phyloP scores from a whole-genome alignment of 2,113 vertebrate genomes.

The Sebastes schlegelii region DNA sequence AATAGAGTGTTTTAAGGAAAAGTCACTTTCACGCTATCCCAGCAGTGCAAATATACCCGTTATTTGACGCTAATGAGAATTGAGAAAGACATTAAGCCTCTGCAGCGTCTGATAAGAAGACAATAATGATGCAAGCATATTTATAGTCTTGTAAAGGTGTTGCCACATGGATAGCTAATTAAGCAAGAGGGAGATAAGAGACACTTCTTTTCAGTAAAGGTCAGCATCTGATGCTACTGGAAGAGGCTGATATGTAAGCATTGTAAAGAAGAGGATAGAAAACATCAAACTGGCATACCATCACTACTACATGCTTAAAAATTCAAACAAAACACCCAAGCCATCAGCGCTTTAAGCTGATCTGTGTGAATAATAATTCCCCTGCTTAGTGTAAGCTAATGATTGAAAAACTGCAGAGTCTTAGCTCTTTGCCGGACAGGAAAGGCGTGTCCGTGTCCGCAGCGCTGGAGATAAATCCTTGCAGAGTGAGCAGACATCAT shows the following conservation, averaged over 20 bases:
- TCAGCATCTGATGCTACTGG: constrained; percentile 42
- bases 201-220: constrained; percentile 40
- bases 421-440: constrained; percentile 21
- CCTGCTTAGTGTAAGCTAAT: constrained; percentile 8
- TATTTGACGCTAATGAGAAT: constrained; percentile 65
- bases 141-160: constrained; percentile 62
- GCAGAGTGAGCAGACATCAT: constrained; percentile 56
- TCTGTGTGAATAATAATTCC: constrained; percentile 35
- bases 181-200: constrained; percentile 65
- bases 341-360: constrained; percentile 8
- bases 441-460: constrained; percentile 45
- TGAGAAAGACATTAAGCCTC: constrained; percentile 52
- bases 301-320: neutral
- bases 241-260: constrained; percentile 4
- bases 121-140: constrained; percentile 62
- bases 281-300: neutral
- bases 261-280: neutral
- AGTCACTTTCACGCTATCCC: constrained; percentile 45
- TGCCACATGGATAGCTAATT: constrained; percentile 65
- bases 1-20: constrained; percentile 8
- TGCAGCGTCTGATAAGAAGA: constrained; percentile 63
- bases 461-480: constrained; percentile 66
- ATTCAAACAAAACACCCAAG: neutral
- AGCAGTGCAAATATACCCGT: constrained; percentile 14
- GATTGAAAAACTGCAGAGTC: constrained; percentile 34